Conservation (phyloP, 2,888 invertebrate species). For the Melanophora roralis region DNA sequence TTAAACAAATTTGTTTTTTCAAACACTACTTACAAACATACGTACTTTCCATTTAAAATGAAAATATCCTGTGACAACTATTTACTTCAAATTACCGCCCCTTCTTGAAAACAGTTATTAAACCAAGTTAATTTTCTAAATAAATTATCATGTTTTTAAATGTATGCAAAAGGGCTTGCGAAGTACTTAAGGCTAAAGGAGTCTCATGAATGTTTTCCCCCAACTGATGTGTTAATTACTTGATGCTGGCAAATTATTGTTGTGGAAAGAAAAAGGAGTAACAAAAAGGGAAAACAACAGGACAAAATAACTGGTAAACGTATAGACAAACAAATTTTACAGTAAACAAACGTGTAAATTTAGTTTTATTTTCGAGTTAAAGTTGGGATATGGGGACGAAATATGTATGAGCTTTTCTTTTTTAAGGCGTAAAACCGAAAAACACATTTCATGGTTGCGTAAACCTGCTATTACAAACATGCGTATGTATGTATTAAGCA, state of each 20-base stretch:
- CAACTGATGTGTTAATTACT: slow-evolving; percentile 59
- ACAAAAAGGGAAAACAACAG: slow-evolving; percentile 11
- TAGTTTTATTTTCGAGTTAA: slow-evolving; percentile 32
- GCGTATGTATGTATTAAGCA: no score
- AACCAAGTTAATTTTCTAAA: slow-evolving; percentile 38
- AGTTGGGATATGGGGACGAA: background rate
- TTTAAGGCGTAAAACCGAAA: slow-evolving; percentile 58
- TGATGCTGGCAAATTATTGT: slow-evolving; percentile 53
- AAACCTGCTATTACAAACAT: background rate
- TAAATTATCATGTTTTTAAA: slow-evolving; percentile 15
- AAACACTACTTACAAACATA: no score
- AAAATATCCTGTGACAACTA: background rate
- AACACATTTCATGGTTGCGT: slow-evolving; percentile 59
- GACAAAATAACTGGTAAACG: slow-evolving; percentile 29
- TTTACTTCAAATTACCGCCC: slow-evolving; percentile 10
- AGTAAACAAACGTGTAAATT: slow-evolving; percentile 23
- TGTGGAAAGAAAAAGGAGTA: slow-evolving; percentile 32
- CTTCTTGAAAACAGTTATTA: slow-evolving; percentile 1
- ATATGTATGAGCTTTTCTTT: slow-evolving; percentile 3
- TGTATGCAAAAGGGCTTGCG: background rate
- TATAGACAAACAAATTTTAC: slow-evolving; percentile 21
- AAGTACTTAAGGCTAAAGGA: background rate
- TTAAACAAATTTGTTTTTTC: no score
- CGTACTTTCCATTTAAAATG: no score
- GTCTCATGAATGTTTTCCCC: slow-evolving; percentile 35